Base-by-base conservation (phyloP, 2,888 invertebrate species). In the Miltochrista miniata region DNA sequence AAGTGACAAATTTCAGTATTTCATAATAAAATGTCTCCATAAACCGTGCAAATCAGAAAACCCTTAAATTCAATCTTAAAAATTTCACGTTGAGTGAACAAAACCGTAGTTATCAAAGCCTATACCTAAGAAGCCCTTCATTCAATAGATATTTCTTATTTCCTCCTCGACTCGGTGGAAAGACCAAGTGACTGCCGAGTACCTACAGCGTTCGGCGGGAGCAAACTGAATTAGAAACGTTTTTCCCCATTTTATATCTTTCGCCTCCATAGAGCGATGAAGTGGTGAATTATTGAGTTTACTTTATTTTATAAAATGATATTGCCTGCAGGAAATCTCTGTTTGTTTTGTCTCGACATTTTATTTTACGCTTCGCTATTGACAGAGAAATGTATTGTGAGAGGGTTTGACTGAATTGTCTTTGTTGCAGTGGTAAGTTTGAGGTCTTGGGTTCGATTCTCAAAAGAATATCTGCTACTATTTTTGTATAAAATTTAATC, bases 261-360 rank as follows among this genome's bases (percentile, higher is more conserved):
- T 78, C 81, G 64, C 81, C 83, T 79, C 79, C 81, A 76, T 84
- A 81, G 79, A 84, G 79, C 80, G 78, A 64, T 81, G 84, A 85
- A 86, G 85, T 85, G 87, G 81, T 86, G 88, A 90, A 87, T 87
- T 90, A 89, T 89, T 83, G 81, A 83, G 84, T 76, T 85, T 83
- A 84, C 85, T 90, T 88, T 87, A 87, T 87, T 88, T 86, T 87
- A 85, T 84, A 83, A 87, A 87, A 81, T 81, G 83, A 85, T 83
- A 83, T 81, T 73, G 75, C 75, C 74, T 71, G 74, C 63, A 69
- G 72, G 74, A 79, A 75, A 80, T 83, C 87, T 83, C 77, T 83
- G 83, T 88, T 87, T 87, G 64, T 72, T 88, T 87, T 87, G 64
- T 72, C 74, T 72, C 76, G 74, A 77, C 84, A 74, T 24, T 72